phyloP scores from a whole-genome alignment of 2,113 vertebrate species.

The Oriolus oriolus region DNA sequence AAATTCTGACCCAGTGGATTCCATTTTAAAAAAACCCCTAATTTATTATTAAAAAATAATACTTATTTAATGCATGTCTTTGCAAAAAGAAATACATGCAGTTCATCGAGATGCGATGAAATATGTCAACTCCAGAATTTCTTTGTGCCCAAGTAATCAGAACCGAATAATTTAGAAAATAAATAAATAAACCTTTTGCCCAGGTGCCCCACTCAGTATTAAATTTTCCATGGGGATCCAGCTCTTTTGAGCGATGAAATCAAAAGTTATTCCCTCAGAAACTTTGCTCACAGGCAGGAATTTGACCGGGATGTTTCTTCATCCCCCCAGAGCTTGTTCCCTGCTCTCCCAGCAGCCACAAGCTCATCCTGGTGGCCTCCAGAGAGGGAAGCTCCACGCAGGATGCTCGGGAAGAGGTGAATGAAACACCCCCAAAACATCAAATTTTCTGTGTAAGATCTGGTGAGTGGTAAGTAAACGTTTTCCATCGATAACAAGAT shows the following conservation, averaged over 20 bases:
- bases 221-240: not conserved
- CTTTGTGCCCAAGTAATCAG: not conserved
- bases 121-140: rapidly evolving
- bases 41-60: not conserved
- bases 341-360: not conserved
- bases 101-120: not conserved
- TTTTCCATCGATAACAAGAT: constrained; percentile 51
- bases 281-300: not conserved
- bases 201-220: not conserved
- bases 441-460: not conserved
- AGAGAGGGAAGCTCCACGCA: rapidly evolving
- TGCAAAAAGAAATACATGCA: rapidly evolving
- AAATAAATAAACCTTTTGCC: not conserved
- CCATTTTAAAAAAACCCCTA: not conserved
- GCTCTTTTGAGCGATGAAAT: not conserved
- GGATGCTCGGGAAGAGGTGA: not conserved
- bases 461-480: constrained; percentile 20
- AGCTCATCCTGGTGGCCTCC: not conserved
- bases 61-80: not conserved
- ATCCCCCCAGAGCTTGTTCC: not conserved
- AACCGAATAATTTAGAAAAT: not conserved
- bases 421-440: not conserved
- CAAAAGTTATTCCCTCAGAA: not conserved
- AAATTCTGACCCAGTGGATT: not conserved
- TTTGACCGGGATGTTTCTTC: not conserved